Conservation (phyloP, 2,113 vertebrate genomes). For the Sigmodon hispidus region DNA sequence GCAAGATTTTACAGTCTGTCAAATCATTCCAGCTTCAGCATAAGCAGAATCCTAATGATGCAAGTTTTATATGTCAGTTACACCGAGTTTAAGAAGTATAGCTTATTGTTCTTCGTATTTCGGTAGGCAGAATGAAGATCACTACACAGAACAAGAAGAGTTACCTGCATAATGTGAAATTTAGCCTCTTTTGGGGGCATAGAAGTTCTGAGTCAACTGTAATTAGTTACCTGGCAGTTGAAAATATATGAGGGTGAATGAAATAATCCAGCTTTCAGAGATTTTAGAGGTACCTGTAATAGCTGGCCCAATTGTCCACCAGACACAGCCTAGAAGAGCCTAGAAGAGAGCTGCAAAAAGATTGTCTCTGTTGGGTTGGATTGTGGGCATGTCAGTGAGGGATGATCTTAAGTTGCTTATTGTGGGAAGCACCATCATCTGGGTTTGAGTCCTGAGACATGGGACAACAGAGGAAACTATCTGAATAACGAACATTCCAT, state of each 20-base stretch:
- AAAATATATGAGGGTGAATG: neutral
- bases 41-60: neutral
- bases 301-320: neutral
- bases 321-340: neutral
- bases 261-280: neutral
- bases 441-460: neutral
- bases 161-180: neutral
- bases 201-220: neutral
- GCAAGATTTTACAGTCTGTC: neutral
- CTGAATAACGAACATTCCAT: too few species aligned
- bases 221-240: neutral
- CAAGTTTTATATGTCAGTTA: conserved; percentile 12
- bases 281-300: neutral
- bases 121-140: neutral
- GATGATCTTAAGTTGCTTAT: neutral
- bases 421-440: neutral
- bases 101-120: neutral
- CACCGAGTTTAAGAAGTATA: conserved; percentile 2
- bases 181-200: too few species aligned
- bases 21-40: neutral
- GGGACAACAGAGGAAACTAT: neutral
- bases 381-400: neutral
- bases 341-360: neutral
- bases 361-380: neutral
- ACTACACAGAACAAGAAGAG: neutral